Evolutionary conservation across 92 coral and sea anemone species (phyloP).

Genomic region (Zoanthus solanderi): DNA sequence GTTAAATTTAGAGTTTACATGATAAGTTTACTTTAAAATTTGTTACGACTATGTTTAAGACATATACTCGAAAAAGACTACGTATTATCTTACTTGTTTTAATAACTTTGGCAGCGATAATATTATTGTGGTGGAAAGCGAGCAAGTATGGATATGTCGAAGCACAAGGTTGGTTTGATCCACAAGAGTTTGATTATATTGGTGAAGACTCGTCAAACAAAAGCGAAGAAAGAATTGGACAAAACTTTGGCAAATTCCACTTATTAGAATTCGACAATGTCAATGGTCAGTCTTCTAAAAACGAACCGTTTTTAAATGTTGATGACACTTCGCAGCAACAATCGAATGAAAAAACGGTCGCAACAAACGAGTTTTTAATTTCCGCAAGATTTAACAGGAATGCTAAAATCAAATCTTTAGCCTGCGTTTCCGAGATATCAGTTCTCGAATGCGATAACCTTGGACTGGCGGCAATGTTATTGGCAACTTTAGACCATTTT

Average conservation of each 20-base stretch:
- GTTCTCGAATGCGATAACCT: slow-evolving; percentile 58
- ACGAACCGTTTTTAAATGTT: background rate
- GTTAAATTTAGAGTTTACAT: too few species aligned
- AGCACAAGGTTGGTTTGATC: slow-evolving; percentile 18
- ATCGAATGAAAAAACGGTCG: background rate
- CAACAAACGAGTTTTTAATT: slow-evolving; percentile 19
- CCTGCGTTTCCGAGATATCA: slow-evolving; percentile 70
- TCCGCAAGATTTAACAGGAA: slow-evolving; percentile 14
- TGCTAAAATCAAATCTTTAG: background rate
- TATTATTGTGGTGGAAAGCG: slow-evolving; percentile 9
- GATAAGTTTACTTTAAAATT: background rate
- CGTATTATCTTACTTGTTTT: background rate
- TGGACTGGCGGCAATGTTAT: slow-evolving; percentile 64
- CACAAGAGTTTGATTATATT: slow-evolving; percentile 18
- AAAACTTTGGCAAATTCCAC: background rate
- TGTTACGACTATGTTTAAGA: background rate
- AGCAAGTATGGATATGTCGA: background rate
- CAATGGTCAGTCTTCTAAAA: background rate
- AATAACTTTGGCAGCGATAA: background rate
- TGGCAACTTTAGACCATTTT: slow-evolving; percentile 68
- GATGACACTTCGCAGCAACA: background rate
- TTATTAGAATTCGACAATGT: background rate
- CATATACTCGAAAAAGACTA: background rate
- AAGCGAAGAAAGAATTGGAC: background rate
- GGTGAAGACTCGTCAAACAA: background rate